Percentiles rank a stretch among this genome's conserved stretches.
Conservation (phyloP, 2,888 invertebrate species). For the Mesoligia furuncula region DNA sequence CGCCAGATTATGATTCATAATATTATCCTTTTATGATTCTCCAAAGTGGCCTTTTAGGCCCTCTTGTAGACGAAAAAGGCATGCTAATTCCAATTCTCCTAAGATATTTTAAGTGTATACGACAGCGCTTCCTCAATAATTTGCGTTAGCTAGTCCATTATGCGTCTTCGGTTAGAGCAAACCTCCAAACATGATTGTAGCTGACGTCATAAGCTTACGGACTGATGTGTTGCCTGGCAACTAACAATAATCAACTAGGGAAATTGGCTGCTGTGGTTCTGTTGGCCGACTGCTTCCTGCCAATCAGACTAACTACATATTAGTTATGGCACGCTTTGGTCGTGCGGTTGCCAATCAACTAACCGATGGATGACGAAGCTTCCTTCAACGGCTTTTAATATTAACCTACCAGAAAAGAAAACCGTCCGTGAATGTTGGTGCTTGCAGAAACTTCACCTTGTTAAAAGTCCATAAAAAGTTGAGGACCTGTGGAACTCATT, state of each 20-base stretch:
- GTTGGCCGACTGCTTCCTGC: conserved; percentile 5
- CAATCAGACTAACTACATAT: conserved; percentile 51
- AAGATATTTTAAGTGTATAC: not conserved
- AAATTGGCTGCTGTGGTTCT: conserved; percentile 32
- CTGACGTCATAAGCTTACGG: conserved; percentile 14
- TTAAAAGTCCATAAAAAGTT: not conserved
- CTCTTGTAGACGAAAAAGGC: no score
- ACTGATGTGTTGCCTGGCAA: conserved; percentile 11
- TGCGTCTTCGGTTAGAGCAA: not conserved
- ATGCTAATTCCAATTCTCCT: not conserved
- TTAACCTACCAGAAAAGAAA: not conserved
- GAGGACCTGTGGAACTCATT: not conserved
- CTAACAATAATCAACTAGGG: conserved; percentile 41
- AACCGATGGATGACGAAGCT: not conserved
- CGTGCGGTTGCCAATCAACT: conserved; percentile 14
- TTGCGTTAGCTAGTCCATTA: not conserved
- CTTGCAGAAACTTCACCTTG: not conserved
- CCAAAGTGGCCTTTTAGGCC: no score
- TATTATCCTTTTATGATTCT: no score
- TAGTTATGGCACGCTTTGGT: conserved; percentile 33
- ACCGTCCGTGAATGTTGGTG: no score
- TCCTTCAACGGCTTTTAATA: not conserved
- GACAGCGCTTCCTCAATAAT: not conserved
- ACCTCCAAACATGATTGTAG: not conserved
- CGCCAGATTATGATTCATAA: no score